Conservation (phyloP, 2,113 vertebrate genomes). For the Istiophorus platypterus region DNA sequence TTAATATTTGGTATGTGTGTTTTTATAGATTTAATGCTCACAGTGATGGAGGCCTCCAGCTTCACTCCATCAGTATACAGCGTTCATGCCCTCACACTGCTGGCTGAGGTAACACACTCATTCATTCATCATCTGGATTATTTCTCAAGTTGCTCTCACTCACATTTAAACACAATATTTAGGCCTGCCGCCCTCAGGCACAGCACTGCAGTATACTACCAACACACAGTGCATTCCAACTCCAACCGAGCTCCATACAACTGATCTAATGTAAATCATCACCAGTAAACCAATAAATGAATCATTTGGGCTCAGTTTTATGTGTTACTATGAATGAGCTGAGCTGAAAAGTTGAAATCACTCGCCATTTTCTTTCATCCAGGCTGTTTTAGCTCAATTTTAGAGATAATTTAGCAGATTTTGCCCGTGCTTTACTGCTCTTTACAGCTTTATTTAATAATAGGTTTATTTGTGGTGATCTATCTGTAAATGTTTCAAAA, state of each 20-base stretch:
- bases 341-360: conserved; percentile 32
- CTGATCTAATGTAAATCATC: conserved; percentile 38
- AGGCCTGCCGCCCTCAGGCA: conserved; percentile 6
- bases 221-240: neutral
- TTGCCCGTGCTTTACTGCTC: conserved; percentile 24
- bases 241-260: conserved; percentile 19
- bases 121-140: conserved; percentile 11
- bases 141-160: conserved; percentile 24
- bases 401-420: conserved; percentile 25
- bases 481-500: conserved; percentile 35
- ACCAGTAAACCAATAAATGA: conserved; percentile 50
- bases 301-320: neutral
- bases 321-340: conserved; percentile 38
- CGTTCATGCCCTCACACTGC: conserved; percentile 95
- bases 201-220: conserved; percentile 10
- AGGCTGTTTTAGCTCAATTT: conserved; percentile 2
- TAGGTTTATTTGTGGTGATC: conserved; percentile 13
- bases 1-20: conserved; percentile 69
- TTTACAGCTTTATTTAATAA: conserved; percentile 31
- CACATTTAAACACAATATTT: conserved; percentile 25
- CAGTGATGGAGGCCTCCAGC: conserved; percentile 95
- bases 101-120: conserved; percentile 92
- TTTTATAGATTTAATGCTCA: conserved; percentile 93
- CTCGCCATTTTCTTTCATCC: conserved; percentile 9
- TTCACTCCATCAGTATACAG: conserved; percentile 98